phyloP scores from a whole-genome alignment of 1,140 invertebrate genomes.

The Anagrus nilaparvatae region DNA sequence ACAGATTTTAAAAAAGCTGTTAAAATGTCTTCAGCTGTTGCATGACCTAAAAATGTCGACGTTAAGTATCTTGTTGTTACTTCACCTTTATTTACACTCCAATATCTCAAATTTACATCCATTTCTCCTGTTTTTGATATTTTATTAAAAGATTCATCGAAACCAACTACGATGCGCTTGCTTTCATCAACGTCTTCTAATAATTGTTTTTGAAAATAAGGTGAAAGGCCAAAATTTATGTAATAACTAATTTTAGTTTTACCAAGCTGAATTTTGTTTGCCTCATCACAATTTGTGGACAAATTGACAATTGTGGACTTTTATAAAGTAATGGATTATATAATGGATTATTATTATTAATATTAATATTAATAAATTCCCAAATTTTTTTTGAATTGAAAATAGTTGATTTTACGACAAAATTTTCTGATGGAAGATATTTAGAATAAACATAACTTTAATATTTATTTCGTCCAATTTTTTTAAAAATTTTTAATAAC shows the following conservation, averaged over 20 bases:
- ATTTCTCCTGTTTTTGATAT: constrained; percentile 17
- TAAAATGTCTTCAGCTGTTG: constrained; percentile 15
- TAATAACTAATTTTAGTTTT: constrained; percentile 18
- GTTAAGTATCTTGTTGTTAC: constrained; percentile 14
- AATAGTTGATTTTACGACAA: too few relatives aligned
- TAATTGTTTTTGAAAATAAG: constrained; percentile 17
- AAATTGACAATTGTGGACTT: constrained; percentile 5
- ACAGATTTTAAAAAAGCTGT: constrained; percentile 8
- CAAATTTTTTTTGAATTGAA: too few relatives aligned
- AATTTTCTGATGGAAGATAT: too few relatives aligned
- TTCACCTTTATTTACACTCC: constrained; percentile 11
- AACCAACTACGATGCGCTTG: constrained; percentile 16
- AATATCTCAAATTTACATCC: constrained; percentile 16
- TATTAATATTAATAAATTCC: too few relatives aligned
- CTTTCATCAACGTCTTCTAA: constrained; percentile 10
- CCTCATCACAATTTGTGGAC: constrained; percentile 16
- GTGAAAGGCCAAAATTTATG: constrained; percentile 15
- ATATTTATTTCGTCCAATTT: too few relatives aligned
- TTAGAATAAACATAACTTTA: too few relatives aligned
- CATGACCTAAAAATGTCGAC: constrained; percentile 16
- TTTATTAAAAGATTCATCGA: constrained; percentile 21
- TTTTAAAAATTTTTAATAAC: too few relatives aligned
- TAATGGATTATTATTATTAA: too few relatives aligned
- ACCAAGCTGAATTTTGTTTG: constrained; percentile 15
- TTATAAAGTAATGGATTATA: too few relatives aligned